These are phyloP conservation scores for Lepus europaeus DNA, from an alignment of 2,113 vertebrate species.

Conservation along the genomic window DNA sequence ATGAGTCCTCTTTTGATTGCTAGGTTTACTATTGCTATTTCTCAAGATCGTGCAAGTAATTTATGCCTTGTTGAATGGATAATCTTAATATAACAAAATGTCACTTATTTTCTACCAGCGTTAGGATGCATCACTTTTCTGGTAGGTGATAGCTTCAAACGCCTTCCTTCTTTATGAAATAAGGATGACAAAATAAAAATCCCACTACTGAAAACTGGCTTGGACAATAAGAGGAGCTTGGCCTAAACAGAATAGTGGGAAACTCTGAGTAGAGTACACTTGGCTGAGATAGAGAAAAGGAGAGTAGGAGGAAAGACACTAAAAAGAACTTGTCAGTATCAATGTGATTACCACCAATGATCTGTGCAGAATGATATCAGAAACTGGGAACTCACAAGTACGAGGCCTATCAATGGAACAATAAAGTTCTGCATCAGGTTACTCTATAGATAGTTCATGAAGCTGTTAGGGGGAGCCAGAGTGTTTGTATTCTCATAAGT, in stretches of 20 bases:
- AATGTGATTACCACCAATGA: not conserved
- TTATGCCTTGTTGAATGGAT: not conserved
- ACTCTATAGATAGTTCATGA: not conserved
- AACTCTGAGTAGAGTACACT: not conserved
- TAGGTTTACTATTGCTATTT: not conserved
- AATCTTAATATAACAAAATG: not conserved
- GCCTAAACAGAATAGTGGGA: not conserved
- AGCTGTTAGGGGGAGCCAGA: not conserved
- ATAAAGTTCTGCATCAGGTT: not conserved
- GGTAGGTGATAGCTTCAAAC: not conserved
- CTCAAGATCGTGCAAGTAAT: not conserved
- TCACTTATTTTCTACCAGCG: not conserved
- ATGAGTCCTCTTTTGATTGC: not conserved
- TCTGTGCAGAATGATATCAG: not conserved
- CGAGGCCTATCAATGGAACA: not conserved
- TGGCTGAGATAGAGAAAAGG: not conserved
- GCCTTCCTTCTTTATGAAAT: not conserved
- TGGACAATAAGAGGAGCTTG: not conserved
- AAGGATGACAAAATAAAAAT: conserved; percentile 1
- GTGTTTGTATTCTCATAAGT: not conserved
- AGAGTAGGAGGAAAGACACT: not conserved
- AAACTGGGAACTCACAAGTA: not conserved
- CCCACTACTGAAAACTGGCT: not conserved
- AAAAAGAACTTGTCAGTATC: conserved; percentile 9
- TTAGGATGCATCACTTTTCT: not conserved